A percentile compares a stretch with the other conserved stretches of the same genome.
These are phyloP conservation scores for Aromia moschata DNA, from an alignment of 2,888 invertebrate genomes.

Conservation along the genomic window DNA sequence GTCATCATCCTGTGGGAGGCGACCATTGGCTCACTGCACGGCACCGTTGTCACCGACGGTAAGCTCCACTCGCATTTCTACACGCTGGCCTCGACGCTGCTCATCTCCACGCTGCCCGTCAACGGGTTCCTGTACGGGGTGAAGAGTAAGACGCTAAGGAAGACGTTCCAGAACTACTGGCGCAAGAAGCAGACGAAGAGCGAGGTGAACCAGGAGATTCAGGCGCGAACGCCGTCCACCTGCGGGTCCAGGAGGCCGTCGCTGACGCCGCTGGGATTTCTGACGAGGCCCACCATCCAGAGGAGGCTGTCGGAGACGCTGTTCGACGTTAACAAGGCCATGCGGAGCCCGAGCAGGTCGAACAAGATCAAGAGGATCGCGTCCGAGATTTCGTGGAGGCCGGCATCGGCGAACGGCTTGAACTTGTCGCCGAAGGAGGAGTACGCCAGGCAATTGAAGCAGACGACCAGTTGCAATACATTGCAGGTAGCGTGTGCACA, in stretches of 20 bases:
- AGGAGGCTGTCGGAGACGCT: slow-evolving; percentile 69
- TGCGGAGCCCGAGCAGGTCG: slow-evolving; percentile 52
- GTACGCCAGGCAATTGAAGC: slow-evolving; percentile 66
- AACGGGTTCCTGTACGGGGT: slow-evolving; percentile 83
- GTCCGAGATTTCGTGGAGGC: slow-evolving; percentile 66
- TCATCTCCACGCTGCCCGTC: slow-evolving; percentile 76
- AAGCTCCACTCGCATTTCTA: slow-evolving; percentile 63
- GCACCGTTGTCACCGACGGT: slow-evolving; percentile 27
- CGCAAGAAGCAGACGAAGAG: slow-evolving; percentile 81
- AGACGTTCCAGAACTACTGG: slow-evolving; percentile 80
- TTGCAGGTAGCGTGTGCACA: slow-evolving; percentile 65
- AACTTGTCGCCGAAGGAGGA: slow-evolving; percentile 53
- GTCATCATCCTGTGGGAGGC: slow-evolving; percentile 76
- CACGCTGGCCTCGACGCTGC: slow-evolving; percentile 71
- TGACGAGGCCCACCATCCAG: slow-evolving; percentile 66
- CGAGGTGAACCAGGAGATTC: slow-evolving; percentile 82
- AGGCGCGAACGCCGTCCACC: slow-evolving; percentile 81
- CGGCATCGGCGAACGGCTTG: slow-evolving; percentile 58
- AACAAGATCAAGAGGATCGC: slow-evolving; percentile 64
- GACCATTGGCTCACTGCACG: slow-evolving; percentile 54
- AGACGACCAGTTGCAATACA: slow-evolving; percentile 76
- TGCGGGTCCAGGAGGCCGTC: slow-evolving; percentile 80
- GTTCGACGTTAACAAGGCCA: slow-evolving; percentile 61
- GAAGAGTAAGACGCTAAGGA: slow-evolving; percentile 75
- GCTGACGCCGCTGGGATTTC: slow-evolving; percentile 60